Percentiles rank a stretch among this genome's conserved stretches.
These are phyloP conservation scores for Thaleichthys pacificus DNA, from an alignment of 2,797 vertebrate species.

Conservation along the genomic window DNA sequence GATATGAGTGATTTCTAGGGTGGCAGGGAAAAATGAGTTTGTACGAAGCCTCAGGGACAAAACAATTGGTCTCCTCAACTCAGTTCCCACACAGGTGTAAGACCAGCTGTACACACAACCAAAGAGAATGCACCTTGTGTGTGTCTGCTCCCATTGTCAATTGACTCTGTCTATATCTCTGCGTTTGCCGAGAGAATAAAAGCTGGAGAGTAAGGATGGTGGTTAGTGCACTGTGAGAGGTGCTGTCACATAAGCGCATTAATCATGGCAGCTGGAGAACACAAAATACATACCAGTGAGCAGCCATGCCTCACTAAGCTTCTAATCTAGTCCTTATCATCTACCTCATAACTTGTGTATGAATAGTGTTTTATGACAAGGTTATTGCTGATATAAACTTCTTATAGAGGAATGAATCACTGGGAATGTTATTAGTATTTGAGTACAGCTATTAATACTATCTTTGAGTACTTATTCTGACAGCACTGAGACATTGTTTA, in stretches of 20 bases:
- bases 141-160: constrained; percentile 43
- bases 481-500: too few species aligned
- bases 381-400: neutral
- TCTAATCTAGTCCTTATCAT: neutral
- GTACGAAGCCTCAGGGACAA: constrained; percentile 47
- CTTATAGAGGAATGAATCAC: neutral
- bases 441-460: too few species aligned
- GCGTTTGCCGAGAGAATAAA: neutral
- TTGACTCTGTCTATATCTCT: neutral
- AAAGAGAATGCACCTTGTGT: constrained; percentile 54
- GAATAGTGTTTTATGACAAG: neutral
- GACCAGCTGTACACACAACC: constrained; percentile 68
- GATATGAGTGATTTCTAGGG: constrained; percentile 32
- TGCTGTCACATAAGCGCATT: neutral
- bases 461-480: too few species aligned
- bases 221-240: neutral
- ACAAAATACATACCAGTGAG: neutral
- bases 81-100: constrained; percentile 52
- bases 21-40: constrained; percentile 46
- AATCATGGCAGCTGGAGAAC: neutral
- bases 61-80: constrained; percentile 43
- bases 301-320: neutral
- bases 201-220: neutral
- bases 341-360: neutral
- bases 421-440: too few species aligned